Evolutionary conservation across 2,113 vertebrate species (phyloP).

Genomic region (Circaetus gallicus): DNA sequence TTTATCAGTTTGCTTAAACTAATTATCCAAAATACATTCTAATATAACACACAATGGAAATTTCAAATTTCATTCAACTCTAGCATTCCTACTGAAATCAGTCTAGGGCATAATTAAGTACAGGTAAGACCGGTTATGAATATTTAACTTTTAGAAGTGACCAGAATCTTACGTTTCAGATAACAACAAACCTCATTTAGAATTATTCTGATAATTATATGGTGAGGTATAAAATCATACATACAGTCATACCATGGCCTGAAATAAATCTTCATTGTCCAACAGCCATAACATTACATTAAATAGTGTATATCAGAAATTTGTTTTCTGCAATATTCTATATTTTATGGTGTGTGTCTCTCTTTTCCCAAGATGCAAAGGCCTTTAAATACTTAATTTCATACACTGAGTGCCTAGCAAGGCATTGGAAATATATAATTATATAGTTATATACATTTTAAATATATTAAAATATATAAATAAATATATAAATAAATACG

Average conservation of each 20-base stretch:
- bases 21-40: not conserved
- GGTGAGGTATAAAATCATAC: not conserved
- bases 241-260: not conserved
- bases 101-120: not conserved
- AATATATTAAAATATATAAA: not conserved
- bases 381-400: not conserved
- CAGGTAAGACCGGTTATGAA: not conserved
- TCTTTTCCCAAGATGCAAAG: not conserved
- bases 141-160: not conserved
- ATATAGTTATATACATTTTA: no score
- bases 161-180: not conserved
- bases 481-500: not conserved
- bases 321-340: not conserved
- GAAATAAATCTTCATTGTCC: not conserved
- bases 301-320: not conserved
- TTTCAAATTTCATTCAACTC: not conserved
- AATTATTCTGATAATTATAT: not conserved
- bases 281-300: not conserved
- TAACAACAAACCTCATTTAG: not conserved
- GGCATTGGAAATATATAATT: not conserved
- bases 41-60: not conserved
- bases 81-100: not conserved
- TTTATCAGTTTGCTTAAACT: not conserved
- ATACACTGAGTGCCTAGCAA: not conserved
- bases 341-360: not conserved